Conservation (phyloP, 1,140 invertebrate genomes). For the Littorina saxatilis region DNA sequence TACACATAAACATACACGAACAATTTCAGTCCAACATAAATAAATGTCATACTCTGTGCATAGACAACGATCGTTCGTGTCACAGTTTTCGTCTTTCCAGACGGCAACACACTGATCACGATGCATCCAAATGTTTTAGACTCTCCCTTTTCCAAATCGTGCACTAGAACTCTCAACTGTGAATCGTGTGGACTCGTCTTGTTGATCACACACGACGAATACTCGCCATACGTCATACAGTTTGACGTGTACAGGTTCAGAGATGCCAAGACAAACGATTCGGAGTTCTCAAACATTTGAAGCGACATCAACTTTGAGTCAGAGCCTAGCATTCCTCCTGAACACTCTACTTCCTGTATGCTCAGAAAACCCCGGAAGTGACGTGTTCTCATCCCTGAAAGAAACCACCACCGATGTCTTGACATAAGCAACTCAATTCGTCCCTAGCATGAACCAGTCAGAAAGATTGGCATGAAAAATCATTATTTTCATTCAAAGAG, state of each 20-base stretch:
- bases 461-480: too few relatives aligned
- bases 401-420: too few relatives aligned
- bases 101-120: neutral
- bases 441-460: too few relatives aligned
- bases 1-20: too few relatives aligned
- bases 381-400: conserved; percentile 7
- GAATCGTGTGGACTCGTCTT: neutral
- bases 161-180: conserved; percentile 10
- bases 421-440: too few relatives aligned
- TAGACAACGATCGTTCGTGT: too few relatives aligned
- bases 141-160: conserved; percentile 16
- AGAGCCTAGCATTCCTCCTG: conserved; percentile 15
- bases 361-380: conserved; percentile 25
- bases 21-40: too few relatives aligned
- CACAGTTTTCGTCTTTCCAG: neutral
- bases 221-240: conserved; percentile 24
- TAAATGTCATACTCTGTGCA: too few relatives aligned
- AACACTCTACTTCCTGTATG: conserved; percentile 39
- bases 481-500: too few relatives aligned
- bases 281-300: neutral
- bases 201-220: conserved; percentile 11
- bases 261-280: neutral
- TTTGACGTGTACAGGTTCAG: neutral
- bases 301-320: conserved; percentile 18
- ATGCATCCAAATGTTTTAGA: conserved; percentile 17